Evolutionary conservation across 2,888 invertebrate species (phyloP).

Genomic region (Amphipyra tragopoginis): DNA sequence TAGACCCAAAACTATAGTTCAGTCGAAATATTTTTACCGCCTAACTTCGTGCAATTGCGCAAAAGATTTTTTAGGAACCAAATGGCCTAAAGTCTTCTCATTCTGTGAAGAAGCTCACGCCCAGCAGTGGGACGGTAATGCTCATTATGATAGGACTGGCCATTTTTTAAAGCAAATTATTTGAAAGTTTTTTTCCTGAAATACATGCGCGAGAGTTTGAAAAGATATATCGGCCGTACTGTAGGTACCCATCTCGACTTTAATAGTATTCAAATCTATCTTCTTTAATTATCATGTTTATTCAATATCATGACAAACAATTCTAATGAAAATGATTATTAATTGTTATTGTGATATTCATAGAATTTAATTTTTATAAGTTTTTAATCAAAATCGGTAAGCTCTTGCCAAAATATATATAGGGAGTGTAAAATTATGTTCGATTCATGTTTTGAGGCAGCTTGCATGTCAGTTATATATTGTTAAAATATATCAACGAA

Average conservation of each 20-base stretch:
- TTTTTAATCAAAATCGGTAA: slow-evolving; percentile 11
- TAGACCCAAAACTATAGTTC: too few relatives aligned
- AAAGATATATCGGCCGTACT: too few relatives aligned
- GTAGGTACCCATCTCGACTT: not conserved
- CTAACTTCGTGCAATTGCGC: too few relatives aligned
- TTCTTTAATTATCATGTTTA: slow-evolving; percentile 6
- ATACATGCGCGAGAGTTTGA: too few relatives aligned
- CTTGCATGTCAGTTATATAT: slow-evolving; percentile 18
- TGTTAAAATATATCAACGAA: slow-evolving; percentile 5
- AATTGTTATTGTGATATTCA: slow-evolving; percentile 25
- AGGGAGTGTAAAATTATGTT: slow-evolving; percentile 14
- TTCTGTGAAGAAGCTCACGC: too few relatives aligned
- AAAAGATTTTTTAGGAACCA: too few relatives aligned
- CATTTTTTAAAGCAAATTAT: too few relatives aligned
- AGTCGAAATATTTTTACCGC: too few relatives aligned
- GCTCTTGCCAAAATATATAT: slow-evolving; percentile 43
- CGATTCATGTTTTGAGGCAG: slow-evolving; percentile 7
- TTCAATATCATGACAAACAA: slow-evolving; percentile 34
- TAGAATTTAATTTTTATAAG: slow-evolving; percentile 22
- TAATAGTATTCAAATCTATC: slow-evolving; percentile 2
- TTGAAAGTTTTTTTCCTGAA: too few relatives aligned
- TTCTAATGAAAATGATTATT: slow-evolving; percentile 23
- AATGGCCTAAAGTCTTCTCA: too few relatives aligned
- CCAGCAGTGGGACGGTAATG: too few relatives aligned
- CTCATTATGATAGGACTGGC: too few relatives aligned